Evolutionary conservation across 1,140 invertebrate species (phyloP).

Genomic region (Archegozetes longisetosus): DNA sequence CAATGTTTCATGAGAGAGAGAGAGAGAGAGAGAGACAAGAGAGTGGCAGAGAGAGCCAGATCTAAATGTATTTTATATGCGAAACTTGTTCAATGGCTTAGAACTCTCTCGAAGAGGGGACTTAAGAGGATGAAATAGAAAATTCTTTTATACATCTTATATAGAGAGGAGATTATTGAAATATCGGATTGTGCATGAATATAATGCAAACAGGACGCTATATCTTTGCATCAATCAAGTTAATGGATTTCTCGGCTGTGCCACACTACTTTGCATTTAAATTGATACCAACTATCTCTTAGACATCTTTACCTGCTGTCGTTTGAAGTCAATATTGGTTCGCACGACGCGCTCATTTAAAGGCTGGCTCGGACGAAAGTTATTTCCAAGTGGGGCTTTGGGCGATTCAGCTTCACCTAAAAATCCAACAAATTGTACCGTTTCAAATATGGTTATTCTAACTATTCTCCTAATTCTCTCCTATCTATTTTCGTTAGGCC

Average conservation of each 20-base stretch:
- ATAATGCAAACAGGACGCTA: not conserved
- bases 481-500: too few relatives aligned
- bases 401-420: conserved; percentile 56
- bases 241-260: not conserved
- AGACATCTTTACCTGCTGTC: conserved; percentile 32
- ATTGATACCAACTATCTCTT: not conserved
- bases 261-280: not conserved
- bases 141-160: not conserved
- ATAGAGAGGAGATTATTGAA: not conserved
- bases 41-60: too few relatives aligned
- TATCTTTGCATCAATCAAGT: not conserved
- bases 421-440: not conserved
- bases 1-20: too few relatives aligned
- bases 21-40: too few relatives aligned
- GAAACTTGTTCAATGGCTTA: too few relatives aligned
- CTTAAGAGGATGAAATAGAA: not conserved
- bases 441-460: too few relatives aligned
- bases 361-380: conserved; percentile 72
- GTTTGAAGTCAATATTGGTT: conserved; percentile 86
- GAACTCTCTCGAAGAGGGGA: too few relatives aligned
- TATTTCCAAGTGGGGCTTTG: conserved; percentile 78
- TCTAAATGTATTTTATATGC: too few relatives aligned
- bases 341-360: conserved; percentile 75
- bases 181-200: not conserved
- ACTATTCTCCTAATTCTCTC: too few relatives aligned